A percentile compares a stretch with the other conserved stretches of the same genome.
phyloP scores from a whole-genome alignment of 2,113 vertebrate species.

The Heterochromis multidens region DNA sequence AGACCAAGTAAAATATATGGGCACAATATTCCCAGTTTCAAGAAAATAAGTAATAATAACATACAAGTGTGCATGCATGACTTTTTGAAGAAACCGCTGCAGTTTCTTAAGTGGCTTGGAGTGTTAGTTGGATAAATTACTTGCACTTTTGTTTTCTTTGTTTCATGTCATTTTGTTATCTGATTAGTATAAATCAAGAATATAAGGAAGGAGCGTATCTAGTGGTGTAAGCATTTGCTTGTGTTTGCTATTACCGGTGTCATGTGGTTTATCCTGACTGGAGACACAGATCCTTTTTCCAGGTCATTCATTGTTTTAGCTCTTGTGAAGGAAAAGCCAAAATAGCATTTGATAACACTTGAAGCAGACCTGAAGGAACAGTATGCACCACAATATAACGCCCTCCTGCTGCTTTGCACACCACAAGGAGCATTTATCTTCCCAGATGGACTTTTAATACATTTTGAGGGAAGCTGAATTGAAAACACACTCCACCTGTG shows the following conservation, averaged over 20 bases:
- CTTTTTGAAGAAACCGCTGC: rapidly evolving
- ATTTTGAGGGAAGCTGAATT: slow-evolving; percentile 1
- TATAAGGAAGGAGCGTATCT: not conserved
- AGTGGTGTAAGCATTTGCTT: not conserved
- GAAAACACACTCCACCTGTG: slow-evolving; percentile 25
- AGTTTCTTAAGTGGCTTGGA: not conserved
- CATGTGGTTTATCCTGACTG: not conserved
- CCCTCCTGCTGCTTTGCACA: not conserved
- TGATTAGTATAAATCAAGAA: not conserved
- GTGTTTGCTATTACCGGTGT: not conserved
- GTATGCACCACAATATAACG: slow-evolving; percentile 10
- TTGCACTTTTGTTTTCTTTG: not conserved
- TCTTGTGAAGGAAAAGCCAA: slow-evolving; percentile 51
- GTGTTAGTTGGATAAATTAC: not conserved
- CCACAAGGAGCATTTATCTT: slow-evolving; percentile 17
- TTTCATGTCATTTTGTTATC: not conserved
- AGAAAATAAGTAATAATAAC: not conserved
- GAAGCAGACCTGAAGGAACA: slow-evolving; percentile 25
- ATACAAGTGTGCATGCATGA: not conserved
- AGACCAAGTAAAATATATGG: no score
- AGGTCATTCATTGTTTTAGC: slow-evolving; percentile 52
- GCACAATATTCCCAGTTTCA: not conserved
- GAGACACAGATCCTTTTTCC: slow-evolving; percentile 42
- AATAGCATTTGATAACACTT: slow-evolving; percentile 62
- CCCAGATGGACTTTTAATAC: slow-evolving; percentile 13